Percentiles rank a stretch among this genome's conserved stretches.
phyloP scores from a whole-genome alignment of 2,888 invertebrate species.

The Protodeltote pygarga region DNA sequence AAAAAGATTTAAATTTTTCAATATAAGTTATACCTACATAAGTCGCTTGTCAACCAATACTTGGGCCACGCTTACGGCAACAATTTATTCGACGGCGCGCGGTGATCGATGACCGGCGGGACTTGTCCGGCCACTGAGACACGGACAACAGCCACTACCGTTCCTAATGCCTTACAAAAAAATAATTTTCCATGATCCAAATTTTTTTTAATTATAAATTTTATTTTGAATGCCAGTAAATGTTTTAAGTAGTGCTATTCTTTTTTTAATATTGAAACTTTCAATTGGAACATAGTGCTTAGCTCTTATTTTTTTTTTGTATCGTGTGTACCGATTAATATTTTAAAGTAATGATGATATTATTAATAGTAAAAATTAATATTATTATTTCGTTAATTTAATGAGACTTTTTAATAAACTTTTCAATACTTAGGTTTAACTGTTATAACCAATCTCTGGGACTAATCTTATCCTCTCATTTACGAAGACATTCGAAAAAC shows the following conservation, averaged over 20 bases:
- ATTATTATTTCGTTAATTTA: too few species aligned
- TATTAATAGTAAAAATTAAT: too few species aligned
- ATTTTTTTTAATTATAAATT: conserved; percentile 63
- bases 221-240: conserved; percentile 15
- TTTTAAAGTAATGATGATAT: too few species aligned
- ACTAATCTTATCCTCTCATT: too few species aligned
- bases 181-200: conserved; percentile 63
- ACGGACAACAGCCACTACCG: conserved; percentile 75
- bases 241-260: conserved; percentile 5
- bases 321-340: too few species aligned
- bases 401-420: too few species aligned
- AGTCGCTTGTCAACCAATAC: conserved; percentile 18
- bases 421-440: too few species aligned
- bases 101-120: conserved; percentile 80
- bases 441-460: too few species aligned
- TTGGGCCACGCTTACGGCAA: conserved; percentile 55
- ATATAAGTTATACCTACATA: background rate
- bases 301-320: too few species aligned
- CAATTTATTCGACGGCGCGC: conserved; percentile 80
- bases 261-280: too few species aligned
- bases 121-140: conserved; percentile 70
- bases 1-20: background rate
- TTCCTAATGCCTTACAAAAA: conserved; percentile 64
- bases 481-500: background rate
- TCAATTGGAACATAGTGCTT: too few species aligned